phyloP scores from a whole-genome alignment of 2,888 invertebrate genomes.

The Carabus problematicus region DNA sequence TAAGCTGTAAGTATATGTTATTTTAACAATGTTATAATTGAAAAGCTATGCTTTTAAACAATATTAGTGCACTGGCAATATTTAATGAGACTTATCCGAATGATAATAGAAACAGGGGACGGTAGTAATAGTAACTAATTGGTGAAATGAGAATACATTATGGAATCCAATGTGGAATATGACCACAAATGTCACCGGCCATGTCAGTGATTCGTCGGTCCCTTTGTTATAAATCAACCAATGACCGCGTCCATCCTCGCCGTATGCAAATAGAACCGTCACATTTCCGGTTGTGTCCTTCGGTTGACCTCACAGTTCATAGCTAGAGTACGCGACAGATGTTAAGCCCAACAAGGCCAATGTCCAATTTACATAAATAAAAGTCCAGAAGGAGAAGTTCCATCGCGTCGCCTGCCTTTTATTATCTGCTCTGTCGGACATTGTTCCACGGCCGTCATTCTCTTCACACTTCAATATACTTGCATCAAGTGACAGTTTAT shows the following conservation, averaged over 20 bases:
- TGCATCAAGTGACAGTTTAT: too few relatives aligned
- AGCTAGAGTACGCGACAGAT: constrained; percentile 25
- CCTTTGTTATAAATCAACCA: constrained; percentile 38
- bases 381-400: constrained; percentile 31
- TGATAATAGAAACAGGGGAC: too few relatives aligned
- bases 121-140: too few relatives aligned
- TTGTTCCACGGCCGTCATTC: constrained; percentile 25
- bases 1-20: too few relatives aligned
- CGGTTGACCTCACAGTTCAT: constrained; percentile 7
- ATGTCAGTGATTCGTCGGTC: constrained; percentile 10
- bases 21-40: too few relatives aligned
- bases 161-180: too few relatives aligned
- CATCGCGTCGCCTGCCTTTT: constrained; percentile 31
- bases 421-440: constrained; percentile 37
- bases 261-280: constrained; percentile 30
- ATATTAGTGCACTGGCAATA: too few relatives aligned
- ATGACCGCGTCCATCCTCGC: constrained; percentile 30
- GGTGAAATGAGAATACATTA: too few relatives aligned
- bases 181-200: not conserved
- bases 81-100: too few relatives aligned
- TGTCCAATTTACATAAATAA: constrained; percentile 40
- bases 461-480: constrained; percentile 28
- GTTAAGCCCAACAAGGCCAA: constrained; percentile 28
- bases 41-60: too few relatives aligned
- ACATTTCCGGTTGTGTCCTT: not conserved